A percentile compares a stretch with the other conserved stretches of the same genome.
Evolutionary conservation across 1,140 invertebrate genomes (phyloP).

Genomic region (Venustaconcha ellipsiformis): DNA sequence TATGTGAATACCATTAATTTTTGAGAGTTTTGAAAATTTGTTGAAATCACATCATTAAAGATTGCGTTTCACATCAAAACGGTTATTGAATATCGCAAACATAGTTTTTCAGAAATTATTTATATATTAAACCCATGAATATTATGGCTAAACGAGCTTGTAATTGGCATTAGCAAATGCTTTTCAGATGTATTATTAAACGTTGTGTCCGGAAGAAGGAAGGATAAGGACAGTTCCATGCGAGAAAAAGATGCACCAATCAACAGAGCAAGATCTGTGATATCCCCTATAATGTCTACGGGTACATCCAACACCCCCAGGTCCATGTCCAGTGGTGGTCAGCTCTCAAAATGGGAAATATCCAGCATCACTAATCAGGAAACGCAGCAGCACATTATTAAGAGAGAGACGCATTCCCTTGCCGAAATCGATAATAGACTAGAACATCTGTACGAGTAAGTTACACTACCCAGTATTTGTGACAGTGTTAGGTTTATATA

Average conservation of each 20-base stretch:
- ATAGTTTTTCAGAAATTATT: not conserved
- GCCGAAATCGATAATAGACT: slow-evolving; percentile 57
- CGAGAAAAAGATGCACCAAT: slow-evolving; percentile 7
- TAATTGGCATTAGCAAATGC: slow-evolving; percentile 6
- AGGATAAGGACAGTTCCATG: not conserved
- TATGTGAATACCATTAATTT: too few species aligned
- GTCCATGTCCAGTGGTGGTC: slow-evolving; percentile 58
- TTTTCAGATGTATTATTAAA: slow-evolving; percentile 1
- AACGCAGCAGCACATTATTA: slow-evolving; percentile 26
- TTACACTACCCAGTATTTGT: not conserved
- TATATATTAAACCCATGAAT: slow-evolving; percentile 18
- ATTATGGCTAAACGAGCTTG: slow-evolving; percentile 7
- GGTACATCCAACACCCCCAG: slow-evolving; percentile 59
- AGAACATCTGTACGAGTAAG: slow-evolving; percentile 59
- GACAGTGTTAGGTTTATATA: not conserved
- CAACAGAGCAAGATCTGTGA: slow-evolving; percentile 12
- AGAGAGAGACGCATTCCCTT: slow-evolving; percentile 19
- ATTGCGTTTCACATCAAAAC: too few species aligned
- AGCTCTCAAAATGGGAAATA: slow-evolving; percentile 23
- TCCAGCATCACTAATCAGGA: slow-evolving; percentile 33
- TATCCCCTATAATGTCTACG: slow-evolving; percentile 57
- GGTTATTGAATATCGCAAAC: too few species aligned
- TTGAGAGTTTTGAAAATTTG: too few species aligned
- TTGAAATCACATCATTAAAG: too few species aligned
- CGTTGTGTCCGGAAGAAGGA: not conserved